Evolutionary conservation across 2,797 vertebrate species (phyloP), one percentile per base, ranked within the genome.

Genomic region (Anguilla obscura): DNA sequence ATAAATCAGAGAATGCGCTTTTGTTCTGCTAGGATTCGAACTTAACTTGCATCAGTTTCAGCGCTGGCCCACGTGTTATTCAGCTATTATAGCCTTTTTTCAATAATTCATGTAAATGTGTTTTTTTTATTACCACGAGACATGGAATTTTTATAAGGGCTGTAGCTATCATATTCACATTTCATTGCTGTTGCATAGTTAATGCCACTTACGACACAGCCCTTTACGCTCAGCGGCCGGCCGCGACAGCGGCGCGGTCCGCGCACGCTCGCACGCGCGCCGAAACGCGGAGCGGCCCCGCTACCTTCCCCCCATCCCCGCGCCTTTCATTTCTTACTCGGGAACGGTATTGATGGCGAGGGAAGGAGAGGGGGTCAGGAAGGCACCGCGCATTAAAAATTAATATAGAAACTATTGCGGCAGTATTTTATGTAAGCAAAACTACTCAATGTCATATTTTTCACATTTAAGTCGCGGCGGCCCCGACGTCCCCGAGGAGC

Each of bases 331-430:
- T 93, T 92, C 93, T 94, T 92, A 94, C 92, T 91, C 93, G 89
- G 85, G 91, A 94, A 91, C 95, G 92, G 94, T 93, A 92, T 94
- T 95, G 95, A 94, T 92, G 92, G 93, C 87, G 88, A 90, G 90
- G 93, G 92, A 92, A 95, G 92, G 93, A 93, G 94, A 93, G 91
- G 95, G 95, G 94, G 94, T 95, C 93, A 95, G 95, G 90, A 90
- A 95, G 94, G 94, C 91, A 85, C 92, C 90, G 92, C 89, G 90
- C 95, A 96, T 97, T 96, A 97, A 97, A 96, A 96, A 97, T 97
- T 95, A 93, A 97, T 96, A 93, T 89, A 92, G 94, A 94, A 95
- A 94, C 94, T 94, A 96, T 97, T 96, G 95, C 95, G 88, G 95
- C 93, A 93, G 94, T 96, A 95, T 96, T 95, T 94, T 93, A 92